phyloP scores from a whole-genome alignment of 1,140 invertebrate genomes.

The Sitobion miscanthi region DNA sequence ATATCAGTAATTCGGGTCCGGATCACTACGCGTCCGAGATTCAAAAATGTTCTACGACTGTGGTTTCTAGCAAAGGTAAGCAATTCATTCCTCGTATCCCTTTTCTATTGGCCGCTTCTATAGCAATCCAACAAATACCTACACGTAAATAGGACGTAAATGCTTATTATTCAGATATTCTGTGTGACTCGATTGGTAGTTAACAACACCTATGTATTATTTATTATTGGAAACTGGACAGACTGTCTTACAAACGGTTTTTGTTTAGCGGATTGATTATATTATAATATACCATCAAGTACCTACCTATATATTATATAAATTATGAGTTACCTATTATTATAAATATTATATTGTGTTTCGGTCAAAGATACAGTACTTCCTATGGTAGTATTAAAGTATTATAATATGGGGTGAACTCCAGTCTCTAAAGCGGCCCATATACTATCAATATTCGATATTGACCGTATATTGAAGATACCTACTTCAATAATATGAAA shows the following conservation, averaged over 20 bases:
- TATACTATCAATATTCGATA: too few species aligned
- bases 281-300: neutral
- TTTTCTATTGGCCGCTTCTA: neutral
- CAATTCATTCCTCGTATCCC: neutral
- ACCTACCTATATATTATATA: neutral
- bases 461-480: too few species aligned
- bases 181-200: neutral
- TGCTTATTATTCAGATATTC: neutral
- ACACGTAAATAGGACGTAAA: neutral
- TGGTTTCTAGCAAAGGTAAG: constrained; percentile 44
- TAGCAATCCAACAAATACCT: neutral
- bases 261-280: neutral
- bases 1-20: neutral
- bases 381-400: neutral
- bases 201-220: neutral
- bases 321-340: neutral
- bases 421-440: too few species aligned
- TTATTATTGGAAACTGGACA: neutral
- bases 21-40: constrained; percentile 7
- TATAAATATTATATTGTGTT: neutral
- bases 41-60: constrained; percentile 15
- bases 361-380: neutral
- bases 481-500: too few species aligned
- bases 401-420: neutral
- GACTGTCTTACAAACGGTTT: neutral